Evolutionary conservation across 2,113 vertebrate genomes (phyloP), one percentile per base, ranked within the genome.

Genomic region (Platichthys stellatus): DNA sequence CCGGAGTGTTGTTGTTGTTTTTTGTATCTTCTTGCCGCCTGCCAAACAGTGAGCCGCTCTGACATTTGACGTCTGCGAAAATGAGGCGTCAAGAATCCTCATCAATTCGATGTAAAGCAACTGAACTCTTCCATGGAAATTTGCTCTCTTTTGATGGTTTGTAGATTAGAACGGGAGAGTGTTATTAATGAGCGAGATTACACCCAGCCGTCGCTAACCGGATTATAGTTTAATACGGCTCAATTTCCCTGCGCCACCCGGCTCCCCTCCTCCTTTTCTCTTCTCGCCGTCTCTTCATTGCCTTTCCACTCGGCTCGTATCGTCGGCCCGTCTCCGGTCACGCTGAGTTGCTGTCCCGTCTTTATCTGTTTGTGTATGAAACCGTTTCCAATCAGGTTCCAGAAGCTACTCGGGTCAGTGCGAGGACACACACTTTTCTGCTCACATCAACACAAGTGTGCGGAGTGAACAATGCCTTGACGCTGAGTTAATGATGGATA

Each of bases 181-280:
- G 82, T 73, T 88, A 89, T 87, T 91, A 92, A 93, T 92, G 89
- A 90, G 79, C 26, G 23, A 87, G 85, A 92, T 94, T 93, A 92
- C 87, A 90, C 74, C 72, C 83, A 81, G 74, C 81, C 82, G 54
- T 86, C 65, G 24, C 89, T 92, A 93, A 93, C 83, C 45, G 81
- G 92, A 93, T 93, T 92, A 92, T 40, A 54, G 68, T 78, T 91
- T 83, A 85, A 92, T 88, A 80, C 82, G 58, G 80, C 82, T 85
- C 72, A 72, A 76, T 89, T 89, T 88, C 74, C 64, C 72, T 64
- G 23, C 24, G 54, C 78, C 68, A 66, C 72, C 83, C 75, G 71
- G n/a, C 65, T 56, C 68, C 43, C 38, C 65, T 38, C 61, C 66
- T 63, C 67, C 45, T 63, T 68, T 69, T 67, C 24, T 69, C 13